A percentile compares a stretch with the other conserved stretches of the same genome.
Evolutionary conservation across 2,797 vertebrate genomes (phyloP).

Genomic region (Hydrolagus colliei): DNA sequence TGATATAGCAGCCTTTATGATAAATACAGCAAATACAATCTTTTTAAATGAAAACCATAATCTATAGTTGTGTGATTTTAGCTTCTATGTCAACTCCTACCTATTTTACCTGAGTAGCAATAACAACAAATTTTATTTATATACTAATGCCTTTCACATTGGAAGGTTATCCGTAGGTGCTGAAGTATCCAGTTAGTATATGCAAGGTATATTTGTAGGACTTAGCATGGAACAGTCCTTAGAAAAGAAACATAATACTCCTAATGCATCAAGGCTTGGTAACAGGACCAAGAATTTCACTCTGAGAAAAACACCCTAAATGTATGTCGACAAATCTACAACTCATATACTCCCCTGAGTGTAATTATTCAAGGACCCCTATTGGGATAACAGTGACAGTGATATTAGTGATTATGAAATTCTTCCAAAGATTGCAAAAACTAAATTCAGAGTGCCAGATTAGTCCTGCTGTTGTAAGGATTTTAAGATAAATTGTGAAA

Average conservation of each 20-base stretch:
- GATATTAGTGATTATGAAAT: conserved; percentile 36
- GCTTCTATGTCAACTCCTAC: not conserved
- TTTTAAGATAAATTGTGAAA: conserved; percentile 53
- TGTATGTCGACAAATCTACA: conserved; percentile 53
- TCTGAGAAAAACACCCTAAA: conserved; percentile 67
- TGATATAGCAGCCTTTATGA: not conserved
- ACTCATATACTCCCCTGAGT: conserved; percentile 70
- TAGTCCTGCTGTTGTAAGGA: conserved; percentile 56
- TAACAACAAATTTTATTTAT: too few relatives aligned
- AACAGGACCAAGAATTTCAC: conserved; percentile 48
- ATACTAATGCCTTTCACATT: too few relatives aligned
- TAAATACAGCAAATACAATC: not conserved
- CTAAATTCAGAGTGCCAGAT: conserved; percentile 60
- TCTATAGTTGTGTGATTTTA: not conserved
- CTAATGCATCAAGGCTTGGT: conserved; percentile 64
- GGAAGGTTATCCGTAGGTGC: not conserved
- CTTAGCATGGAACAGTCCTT: conserved; percentile 63
- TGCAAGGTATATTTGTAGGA: conserved; percentile 65
- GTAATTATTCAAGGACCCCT: conserved; percentile 59
- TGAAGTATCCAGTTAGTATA: conserved; percentile 56
- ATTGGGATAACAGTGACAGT: conserved; percentile 63
- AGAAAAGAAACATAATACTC: conserved; percentile 54
- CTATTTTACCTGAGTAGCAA: not conserved
- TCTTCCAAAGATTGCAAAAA: conserved; percentile 54
- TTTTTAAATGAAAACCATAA: not conserved